Base-by-base conservation (phyloP, 2,797 vertebrate genomes). In the Sandelia bainsii region DNA sequence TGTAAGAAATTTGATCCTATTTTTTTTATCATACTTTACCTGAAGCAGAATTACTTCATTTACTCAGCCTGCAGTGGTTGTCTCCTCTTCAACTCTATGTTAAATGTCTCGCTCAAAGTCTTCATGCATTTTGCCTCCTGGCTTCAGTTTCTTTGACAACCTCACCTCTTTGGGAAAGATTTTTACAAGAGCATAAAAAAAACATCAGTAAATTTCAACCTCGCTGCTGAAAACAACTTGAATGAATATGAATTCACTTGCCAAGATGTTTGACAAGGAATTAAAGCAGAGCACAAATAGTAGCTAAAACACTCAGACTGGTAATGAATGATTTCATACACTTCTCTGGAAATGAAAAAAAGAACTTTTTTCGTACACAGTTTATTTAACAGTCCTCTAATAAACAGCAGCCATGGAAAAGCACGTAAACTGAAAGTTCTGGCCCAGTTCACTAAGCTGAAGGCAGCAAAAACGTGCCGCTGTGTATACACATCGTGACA, bases 241-340 rank as follows among this genome's bases (percentile, higher is more conserved):
- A 67, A 72, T 87, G 81, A 90, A 88, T 86, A 84, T 82, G 70
- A 86, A 87, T 84, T 73, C 75, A 69, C 73, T 68, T 84, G 82
- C 69, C 69, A 77, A 78, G 68, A 78, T 79, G 86, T 90, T 89
- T 87, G 82, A 88, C 77, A 79, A 60, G 77, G 75, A 79, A 86
- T 86, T 88, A 75, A 86, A 82, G 77, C 61, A 46, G 59, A 83
- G 62, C 25, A 54, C 32, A 48, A 32, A 56, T 50, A 80, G 77
- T 44, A 34, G 59, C 80, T 69, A 63, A 87, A 89, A 81, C 77
- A 80, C 71, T 70, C 76, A 11, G 48, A 56, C 50, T 25, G 8
- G 69, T 82, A 80, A 91, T 90, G 77, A 93, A 92, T 89, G 84
- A 90, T 80, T 87, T 64, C 79, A 85, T 77, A 86, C 80, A 89